phyloP scores from a whole-genome alignment of 2,888 invertebrate species.

The Punctoribates punctum region DNA sequence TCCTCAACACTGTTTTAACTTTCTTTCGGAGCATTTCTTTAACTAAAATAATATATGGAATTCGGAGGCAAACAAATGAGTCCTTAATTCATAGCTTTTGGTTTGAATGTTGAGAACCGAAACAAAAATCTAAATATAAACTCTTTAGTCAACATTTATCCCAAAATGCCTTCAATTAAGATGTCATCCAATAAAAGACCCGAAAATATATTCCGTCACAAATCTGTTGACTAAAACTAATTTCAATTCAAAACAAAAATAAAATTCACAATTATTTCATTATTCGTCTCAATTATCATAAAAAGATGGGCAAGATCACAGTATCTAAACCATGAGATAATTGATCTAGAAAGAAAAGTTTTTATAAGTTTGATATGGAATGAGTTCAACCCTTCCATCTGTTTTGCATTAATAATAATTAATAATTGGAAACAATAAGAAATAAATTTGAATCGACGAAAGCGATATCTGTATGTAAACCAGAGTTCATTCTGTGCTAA shows the following conservation, averaged over 20 bases:
- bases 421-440: too few relatives aligned
- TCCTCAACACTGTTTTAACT: background rate
- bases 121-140: conserved; percentile 30
- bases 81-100: conserved; percentile 9
- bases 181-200: background rate
- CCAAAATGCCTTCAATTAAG: conserved; percentile 17
- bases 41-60: conserved; percentile 5
- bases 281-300: background rate
- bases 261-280: background rate
- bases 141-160: background rate
- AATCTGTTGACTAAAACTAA: too few relatives aligned
- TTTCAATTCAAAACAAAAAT: background rate
- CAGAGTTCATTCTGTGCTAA: background rate
- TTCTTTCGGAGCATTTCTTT: background rate
- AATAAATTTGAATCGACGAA: too few relatives aligned
- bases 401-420: too few relatives aligned
- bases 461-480: too few relatives aligned
- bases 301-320: background rate
- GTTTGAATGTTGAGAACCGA: background rate
- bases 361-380: too few relatives aligned
- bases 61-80: conserved; percentile 27
- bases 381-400: too few relatives aligned
- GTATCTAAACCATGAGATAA: too few relatives aligned
- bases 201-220: background rate
- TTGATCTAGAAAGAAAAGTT: too few relatives aligned